Percentiles rank a stretch among this genome's conserved stretches.
Conservation (phyloP, 2,113 vertebrate species). For the Malurus elegans region DNA sequence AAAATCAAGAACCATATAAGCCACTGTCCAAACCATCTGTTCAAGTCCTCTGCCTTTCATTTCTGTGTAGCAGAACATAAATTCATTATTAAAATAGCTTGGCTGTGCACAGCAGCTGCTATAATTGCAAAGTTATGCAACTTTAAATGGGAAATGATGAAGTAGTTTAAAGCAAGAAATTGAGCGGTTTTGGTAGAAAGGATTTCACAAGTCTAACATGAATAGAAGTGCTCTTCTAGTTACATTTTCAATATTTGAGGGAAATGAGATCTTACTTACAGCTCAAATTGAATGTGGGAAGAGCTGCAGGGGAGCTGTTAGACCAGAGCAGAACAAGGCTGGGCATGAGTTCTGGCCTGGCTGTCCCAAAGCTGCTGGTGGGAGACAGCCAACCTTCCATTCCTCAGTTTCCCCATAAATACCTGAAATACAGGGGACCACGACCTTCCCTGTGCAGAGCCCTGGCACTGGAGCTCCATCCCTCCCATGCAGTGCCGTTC, state of each 20-base stretch:
- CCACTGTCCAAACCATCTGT: constrained; percentile 51
- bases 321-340: not conserved
- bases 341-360: not conserved
- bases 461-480: not conserved
- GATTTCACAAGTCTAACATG: constrained; percentile 1
- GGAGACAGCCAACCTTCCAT: not conserved
- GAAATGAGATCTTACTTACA: not conserved
- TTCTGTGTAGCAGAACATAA: constrained; percentile 47
- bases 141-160: constrained; percentile 34
- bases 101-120: constrained; percentile 48
- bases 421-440: not conserved
- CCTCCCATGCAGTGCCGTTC: not conserved
- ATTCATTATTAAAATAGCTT: constrained; percentile 61
- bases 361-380: not conserved
- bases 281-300: not conserved
- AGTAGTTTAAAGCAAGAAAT: constrained; percentile 51
- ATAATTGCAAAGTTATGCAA: constrained; percentile 52
- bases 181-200: not conserved
- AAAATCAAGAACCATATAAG: constrained; percentile 35
- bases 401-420: not conserved
- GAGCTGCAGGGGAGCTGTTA: not conserved
- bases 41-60: constrained; percentile 41
- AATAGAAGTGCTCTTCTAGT: not conserved
- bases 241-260: not conserved
- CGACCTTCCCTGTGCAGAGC: not conserved